Conservation (phyloP, 2,797 vertebrate genomes). For the Enteromius unitaeniatus region DNA sequence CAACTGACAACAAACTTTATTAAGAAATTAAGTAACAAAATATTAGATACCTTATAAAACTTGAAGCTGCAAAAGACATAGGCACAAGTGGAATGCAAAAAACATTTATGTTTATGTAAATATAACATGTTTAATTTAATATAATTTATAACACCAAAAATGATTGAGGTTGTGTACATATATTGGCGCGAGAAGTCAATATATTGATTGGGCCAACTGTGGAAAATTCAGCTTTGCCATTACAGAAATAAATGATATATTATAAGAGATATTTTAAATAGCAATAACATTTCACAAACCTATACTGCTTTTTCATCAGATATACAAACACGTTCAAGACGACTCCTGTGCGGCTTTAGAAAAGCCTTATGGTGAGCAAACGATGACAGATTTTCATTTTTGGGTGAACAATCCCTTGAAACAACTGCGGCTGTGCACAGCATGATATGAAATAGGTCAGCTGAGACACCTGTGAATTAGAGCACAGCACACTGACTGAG, state of each 20-base stretch:
- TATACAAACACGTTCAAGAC: neutral
- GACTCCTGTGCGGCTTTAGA: neutral
- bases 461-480: conserved; percentile 48
- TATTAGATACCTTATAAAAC: too few relatives aligned
- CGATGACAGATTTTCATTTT: conserved; percentile 5
- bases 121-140: too few relatives aligned
- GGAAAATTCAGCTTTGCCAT: neutral
- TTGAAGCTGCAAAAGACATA: too few relatives aligned
- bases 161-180: too few relatives aligned
- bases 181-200: too few relatives aligned
- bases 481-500: conserved; percentile 36
- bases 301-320: neutral
- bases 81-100: too few relatives aligned
- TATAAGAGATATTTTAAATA: neutral
- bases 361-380: neutral
- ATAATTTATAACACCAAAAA: too few relatives aligned
- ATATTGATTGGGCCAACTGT: neutral
- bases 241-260: neutral
- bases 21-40: too few relatives aligned
- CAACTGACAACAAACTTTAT: too few relatives aligned
- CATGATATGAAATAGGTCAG: conserved; percentile 37
- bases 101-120: too few relatives aligned
- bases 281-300: neutral
- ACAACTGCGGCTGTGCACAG: conserved; percentile 10
- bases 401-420: conserved; percentile 16